Percentiles rank a stretch among this genome's conserved stretches.
Evolutionary conservation across 1,140 invertebrate species (phyloP).

Genomic region (Thereuonema tuberculata): DNA sequence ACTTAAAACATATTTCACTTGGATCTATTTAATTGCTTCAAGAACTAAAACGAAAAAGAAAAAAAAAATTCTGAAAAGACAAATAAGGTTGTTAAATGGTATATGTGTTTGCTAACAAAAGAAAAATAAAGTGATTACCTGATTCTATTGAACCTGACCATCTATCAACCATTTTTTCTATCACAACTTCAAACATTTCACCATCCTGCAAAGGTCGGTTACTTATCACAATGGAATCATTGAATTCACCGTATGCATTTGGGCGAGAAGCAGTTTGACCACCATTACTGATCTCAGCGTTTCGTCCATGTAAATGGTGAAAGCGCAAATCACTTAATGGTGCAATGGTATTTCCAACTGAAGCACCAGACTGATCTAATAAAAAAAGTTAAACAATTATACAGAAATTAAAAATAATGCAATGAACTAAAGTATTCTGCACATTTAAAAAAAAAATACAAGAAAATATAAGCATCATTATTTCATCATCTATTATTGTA

Average conservation of each 20-base stretch:
- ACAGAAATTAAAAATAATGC: too few species aligned
- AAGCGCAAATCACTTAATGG: conserved; percentile 57
- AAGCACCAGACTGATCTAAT: background rate
- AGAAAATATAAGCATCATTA: too few species aligned
- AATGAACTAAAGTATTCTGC: too few species aligned
- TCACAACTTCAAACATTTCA: conserved; percentile 81
- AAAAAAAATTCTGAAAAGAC: conserved; percentile 21
- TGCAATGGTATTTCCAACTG: background rate
- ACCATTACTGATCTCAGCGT: conserved; percentile 71
- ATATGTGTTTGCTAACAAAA: background rate
- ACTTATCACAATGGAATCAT: conserved; percentile 83
- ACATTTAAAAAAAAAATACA: too few species aligned
- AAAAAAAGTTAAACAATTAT: too few species aligned
- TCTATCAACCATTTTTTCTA: conserved; percentile 81
- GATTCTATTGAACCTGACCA: conserved; percentile 84
- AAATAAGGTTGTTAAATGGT: background rate
- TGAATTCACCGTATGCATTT: conserved; percentile 77
- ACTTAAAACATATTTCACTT: too few species aligned
- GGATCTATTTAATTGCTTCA: too few species aligned
- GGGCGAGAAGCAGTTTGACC: conserved; percentile 71
- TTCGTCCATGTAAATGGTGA: conserved; percentile 74
- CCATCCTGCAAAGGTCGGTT: conserved; percentile 72
- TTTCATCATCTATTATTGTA: too few species aligned
- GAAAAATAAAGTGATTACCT: conserved; percentile 32
- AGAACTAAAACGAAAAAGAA: conserved; percentile 8